A percentile compares a stretch with the other conserved stretches of the same genome.
Evolutionary conservation across 64 coral and sea anemone genomes (phyloP).

Genomic region (Montipora capricornis): DNA sequence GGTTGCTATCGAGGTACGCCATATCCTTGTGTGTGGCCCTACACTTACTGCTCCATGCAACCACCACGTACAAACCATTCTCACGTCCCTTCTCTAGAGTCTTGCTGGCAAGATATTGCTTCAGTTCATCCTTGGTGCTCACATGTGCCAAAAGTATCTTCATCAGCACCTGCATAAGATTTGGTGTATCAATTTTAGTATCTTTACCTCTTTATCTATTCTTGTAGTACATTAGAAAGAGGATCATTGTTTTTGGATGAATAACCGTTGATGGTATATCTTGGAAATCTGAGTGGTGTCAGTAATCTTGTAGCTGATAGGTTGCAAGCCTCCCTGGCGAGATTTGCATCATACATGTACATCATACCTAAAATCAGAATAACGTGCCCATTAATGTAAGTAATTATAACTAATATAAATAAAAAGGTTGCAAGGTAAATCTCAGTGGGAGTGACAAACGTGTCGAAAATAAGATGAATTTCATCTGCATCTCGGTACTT

Average conservation of each 20-base stretch:
- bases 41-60: constrained; percentile 12
- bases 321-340: constrained; percentile 22
- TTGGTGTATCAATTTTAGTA: neutral
- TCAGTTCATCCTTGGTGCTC: constrained; percentile 16
- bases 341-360: neutral
- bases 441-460: constrained; percentile 43
- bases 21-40: constrained; percentile 40
- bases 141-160: constrained; percentile 2
- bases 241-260: neutral
- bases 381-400: constrained; percentile 47
- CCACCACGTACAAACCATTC: neutral
- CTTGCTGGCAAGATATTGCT: constrained; percentile 1
- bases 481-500: constrained; percentile 69
- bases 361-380: constrained; percentile 58
- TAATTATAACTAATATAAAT: constrained; percentile 49
- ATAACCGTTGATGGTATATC: constrained; percentile 10
- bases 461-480: constrained; percentile 62
- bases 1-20: constrained; percentile 25
- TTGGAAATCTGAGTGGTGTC: constrained; percentile 56
- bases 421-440: constrained; percentile 15
- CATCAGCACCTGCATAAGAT: neutral
- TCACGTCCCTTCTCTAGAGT: constrained; percentile 3
- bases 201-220: constrained; percentile 27
- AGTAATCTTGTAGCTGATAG: constrained; percentile 48
- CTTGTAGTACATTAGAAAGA: neutral